Conservation (phyloP, 1,140 invertebrate species). For the Daktulosphaira vitifoliae region DNA sequence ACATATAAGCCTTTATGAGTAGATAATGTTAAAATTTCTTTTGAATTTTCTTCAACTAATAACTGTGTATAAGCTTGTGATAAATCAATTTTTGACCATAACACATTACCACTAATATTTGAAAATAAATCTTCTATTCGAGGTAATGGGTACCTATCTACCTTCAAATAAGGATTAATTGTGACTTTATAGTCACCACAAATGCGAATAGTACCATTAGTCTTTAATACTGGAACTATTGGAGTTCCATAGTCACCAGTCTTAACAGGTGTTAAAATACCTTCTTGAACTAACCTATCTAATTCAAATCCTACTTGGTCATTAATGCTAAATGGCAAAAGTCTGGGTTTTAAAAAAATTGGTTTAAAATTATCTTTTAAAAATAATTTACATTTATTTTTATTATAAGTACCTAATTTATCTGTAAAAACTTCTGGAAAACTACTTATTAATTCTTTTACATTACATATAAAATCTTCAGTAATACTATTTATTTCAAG, state of each 20-base stretch:
- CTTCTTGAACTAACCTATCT: no score
- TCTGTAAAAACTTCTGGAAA: constrained; percentile 28
- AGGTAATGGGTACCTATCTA: constrained; percentile 35
- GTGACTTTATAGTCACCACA: constrained; percentile 48
- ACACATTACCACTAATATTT: no score
- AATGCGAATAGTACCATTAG: constrained; percentile 44
- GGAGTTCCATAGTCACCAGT: no score
- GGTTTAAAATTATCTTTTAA: no score
- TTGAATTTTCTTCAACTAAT: background rate
- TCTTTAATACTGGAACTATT: constrained; percentile 46
- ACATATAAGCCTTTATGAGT: no score
- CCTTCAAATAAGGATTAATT: constrained; percentile 40
- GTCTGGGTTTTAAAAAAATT: constrained; percentile 40
- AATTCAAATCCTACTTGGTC: no score
- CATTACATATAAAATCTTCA: background rate
- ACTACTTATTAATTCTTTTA: constrained; percentile 11
- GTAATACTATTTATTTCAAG: constrained; percentile 10
- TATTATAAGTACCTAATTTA: background rate
- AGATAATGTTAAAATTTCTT: constrained; percentile 40
- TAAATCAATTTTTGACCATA: no score
- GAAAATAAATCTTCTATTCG: constrained; percentile 34
- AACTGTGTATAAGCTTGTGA: background rate
- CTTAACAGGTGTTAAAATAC: no score
- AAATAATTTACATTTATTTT: constrained; percentile 4
- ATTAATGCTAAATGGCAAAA: constrained; percentile 39